Percentiles rank a stretch among this genome's conserved stretches.
phyloP scores from a whole-genome alignment of 2,797 vertebrate species.

The Lutra lutra region DNA sequence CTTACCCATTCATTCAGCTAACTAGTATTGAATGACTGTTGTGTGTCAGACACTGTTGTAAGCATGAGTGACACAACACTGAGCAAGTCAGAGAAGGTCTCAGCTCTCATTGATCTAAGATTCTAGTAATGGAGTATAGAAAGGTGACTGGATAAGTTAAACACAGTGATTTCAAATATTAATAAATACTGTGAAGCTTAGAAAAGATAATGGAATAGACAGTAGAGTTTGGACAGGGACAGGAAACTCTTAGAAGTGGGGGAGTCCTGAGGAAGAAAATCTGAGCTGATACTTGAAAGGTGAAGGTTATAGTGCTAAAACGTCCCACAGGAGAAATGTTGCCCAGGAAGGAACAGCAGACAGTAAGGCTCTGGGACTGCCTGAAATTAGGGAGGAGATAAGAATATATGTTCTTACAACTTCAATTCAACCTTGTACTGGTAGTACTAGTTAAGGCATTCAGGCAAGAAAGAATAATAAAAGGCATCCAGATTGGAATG shows the following conservation, averaged over 20 bases:
- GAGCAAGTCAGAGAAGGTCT: not conserved
- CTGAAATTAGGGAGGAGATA: not conserved
- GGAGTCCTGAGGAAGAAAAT: not conserved
- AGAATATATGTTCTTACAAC: not conserved
- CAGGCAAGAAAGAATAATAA: not conserved
- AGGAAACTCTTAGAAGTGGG: not conserved
- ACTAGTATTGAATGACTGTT: not conserved
- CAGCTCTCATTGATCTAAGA: not conserved
- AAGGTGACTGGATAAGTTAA: not conserved
- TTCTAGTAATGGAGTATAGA: not conserved
- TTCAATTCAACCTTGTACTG: not conserved
- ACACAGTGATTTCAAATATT: not conserved
- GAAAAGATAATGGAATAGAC: not conserved
- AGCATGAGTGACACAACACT: not conserved
- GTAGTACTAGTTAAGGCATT: not conserved
- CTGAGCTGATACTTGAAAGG: not conserved
- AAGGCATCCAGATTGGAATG: not conserved
- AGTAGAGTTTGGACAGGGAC: not conserved
- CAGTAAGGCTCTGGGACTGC: not conserved
- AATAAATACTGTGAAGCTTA: not conserved
- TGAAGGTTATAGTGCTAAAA: not conserved
- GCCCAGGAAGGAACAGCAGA: not conserved
- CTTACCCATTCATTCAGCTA: not conserved
- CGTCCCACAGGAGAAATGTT: not conserved
- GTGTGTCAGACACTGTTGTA: not conserved